Base-by-base conservation (phyloP, 2,113 vertebrate species). In the Anoplopoma fimbria region DNA sequence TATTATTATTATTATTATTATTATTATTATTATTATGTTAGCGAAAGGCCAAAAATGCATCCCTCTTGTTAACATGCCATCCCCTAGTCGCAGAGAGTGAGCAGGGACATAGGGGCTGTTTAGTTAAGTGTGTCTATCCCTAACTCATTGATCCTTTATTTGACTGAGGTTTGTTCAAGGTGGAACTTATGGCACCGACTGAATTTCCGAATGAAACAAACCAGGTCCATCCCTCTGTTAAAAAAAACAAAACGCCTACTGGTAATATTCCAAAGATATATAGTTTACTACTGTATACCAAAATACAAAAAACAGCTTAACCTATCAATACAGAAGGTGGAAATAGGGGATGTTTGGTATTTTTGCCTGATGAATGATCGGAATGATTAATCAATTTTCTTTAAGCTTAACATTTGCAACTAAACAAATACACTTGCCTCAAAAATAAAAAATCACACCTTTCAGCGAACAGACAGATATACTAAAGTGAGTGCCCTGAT, bases 401-500 rank as follows among this genome's bases (percentile, higher is more conserved):
- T n/a, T 33, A 27, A 63, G 8, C 31, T 14, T 45, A 15, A 2
- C 27, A 27, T 38, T 68, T 36, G 6, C 17, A 60, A 15, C 7
- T 34, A 77, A 47, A 69, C 19, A 63, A 63, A 64, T 23, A 47
- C 31, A 58, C 27, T 61, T 47, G 7, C 38, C 27, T 17, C 15
- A 21, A 27, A 49, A 33, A 36, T 53, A 86, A 53, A 72, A n/a
- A 33, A 69, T 65, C 76, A 21, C 31, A 58, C 14, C 53, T 23
- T 47, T 42, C 27, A 72, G 73, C 58, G 31, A 65, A 27, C 40
- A 40, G 45, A 10, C 2, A 55, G 33, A 67, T 5, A 45, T 69
- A 45, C n/a, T 64, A 2, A 60, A 53, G 57, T 15, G 23, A 40
- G 15, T 19, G 19, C 23, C 27, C 42, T 55, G 40, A 36, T 31